A percentile compares a stretch with the other conserved stretches of the same genome.
These are phyloP conservation scores for Rallus limicola DNA, from an alignment of 2,113 vertebrate species.

Conservation along the genomic window DNA sequence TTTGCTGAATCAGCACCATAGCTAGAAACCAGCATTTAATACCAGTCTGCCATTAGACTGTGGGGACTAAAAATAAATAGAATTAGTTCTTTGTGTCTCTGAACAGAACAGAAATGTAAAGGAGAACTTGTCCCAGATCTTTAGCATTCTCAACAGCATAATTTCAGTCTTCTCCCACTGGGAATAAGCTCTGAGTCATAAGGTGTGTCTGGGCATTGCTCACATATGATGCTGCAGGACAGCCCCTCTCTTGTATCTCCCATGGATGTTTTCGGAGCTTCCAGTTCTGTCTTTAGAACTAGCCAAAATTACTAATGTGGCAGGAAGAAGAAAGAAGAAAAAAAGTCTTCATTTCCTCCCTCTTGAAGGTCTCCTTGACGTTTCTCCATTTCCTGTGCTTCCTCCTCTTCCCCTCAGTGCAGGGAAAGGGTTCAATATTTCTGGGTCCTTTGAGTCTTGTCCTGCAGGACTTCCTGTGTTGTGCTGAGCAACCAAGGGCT, in stretches of 20 bases:
- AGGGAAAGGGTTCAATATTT: neutral
- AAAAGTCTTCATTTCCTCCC: neutral
- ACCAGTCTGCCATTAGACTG: neutral
- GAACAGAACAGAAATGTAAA: neutral
- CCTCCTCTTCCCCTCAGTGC: rapidly evolving
- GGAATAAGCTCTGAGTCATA: neutral
- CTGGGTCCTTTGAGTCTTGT: neutral
- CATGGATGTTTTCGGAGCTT: neutral
- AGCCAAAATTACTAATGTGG: neutral
- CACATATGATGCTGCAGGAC: neutral
- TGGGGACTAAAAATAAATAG: neutral
- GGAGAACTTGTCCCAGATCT: neutral
- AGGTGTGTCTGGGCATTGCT: neutral
- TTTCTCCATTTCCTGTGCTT: neutral
- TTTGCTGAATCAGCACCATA: neutral
- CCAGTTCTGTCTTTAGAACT: neutral
- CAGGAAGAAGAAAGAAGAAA: neutral
- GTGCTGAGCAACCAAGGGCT: neutral
- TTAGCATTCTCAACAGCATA: neutral
- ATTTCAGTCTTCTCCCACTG: neutral
- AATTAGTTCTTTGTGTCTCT: neutral
- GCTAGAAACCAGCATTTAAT: neutral
- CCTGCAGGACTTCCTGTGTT: neutral
- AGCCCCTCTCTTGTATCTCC: neutral
- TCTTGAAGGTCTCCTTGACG: neutral